Conservation (phyloP, 2,113 vertebrate genomes). For the Pollachius pollachius region DNA sequence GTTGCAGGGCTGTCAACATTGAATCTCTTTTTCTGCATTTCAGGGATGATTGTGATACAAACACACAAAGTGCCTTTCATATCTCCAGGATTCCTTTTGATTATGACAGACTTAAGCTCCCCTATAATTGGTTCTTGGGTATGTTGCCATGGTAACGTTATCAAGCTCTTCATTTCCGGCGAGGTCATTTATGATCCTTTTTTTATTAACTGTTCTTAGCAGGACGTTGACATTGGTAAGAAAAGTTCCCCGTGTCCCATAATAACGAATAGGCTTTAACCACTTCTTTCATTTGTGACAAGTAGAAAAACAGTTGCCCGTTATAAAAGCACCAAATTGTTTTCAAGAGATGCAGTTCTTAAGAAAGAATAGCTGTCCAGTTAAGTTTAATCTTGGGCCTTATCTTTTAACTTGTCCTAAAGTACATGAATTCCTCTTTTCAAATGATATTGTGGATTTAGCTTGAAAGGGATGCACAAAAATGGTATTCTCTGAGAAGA, state of each 20-base stretch:
- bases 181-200: slow-evolving; percentile 23
- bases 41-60: slow-evolving; percentile 12
- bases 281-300: too few species aligned
- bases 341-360: too few species aligned
- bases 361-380: too few species aligned
- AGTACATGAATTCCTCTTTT: too few species aligned
- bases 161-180: slow-evolving; percentile 26
- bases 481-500: too few species aligned
- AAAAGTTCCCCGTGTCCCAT: slow-evolving; percentile 24
- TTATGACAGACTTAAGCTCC: neutral
- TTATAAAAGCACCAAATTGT: too few species aligned
- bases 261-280: slow-evolving; percentile 15
- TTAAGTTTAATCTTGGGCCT: too few species aligned
- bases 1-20: neutral
- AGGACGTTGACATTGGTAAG: slow-evolving; percentile 23
- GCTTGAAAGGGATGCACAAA: too few species aligned
- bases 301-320: too few species aligned
- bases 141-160: neutral
- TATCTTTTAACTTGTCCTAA: too few species aligned
- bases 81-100: neutral
- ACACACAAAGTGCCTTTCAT: slow-evolving; percentile 5
- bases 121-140: slow-evolving; percentile 20
- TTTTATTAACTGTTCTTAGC: slow-evolving; percentile 21
- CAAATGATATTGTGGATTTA: too few species aligned
- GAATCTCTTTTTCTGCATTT: neutral